Evolutionary conservation across 2,888 invertebrate species (phyloP).

Genomic region (Platycheirus rosarum): DNA sequence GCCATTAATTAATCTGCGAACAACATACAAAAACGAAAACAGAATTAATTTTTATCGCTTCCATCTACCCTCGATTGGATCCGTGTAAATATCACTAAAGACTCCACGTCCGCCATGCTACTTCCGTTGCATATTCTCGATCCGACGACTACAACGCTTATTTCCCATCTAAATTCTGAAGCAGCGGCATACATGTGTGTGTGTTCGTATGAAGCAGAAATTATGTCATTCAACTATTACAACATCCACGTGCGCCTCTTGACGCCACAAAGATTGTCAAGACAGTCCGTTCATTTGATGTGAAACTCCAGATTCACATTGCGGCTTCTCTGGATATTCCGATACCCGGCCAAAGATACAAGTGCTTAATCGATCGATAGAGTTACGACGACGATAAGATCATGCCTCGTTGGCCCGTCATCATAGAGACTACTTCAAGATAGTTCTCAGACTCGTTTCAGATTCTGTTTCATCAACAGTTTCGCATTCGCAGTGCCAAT

Average conservation of each 20-base stretch:
- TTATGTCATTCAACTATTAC: conserved; percentile 70
- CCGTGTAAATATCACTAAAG: conserved; percentile 27
- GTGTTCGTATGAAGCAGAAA: not conserved
- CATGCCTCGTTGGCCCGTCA: conserved; percentile 28
- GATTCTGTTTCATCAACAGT: conserved; percentile 1
- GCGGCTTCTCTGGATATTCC: not conserved
- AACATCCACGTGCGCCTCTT: conserved; percentile 64
- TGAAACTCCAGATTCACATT: conserved; percentile 37
- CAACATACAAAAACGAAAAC: conserved; percentile 28
- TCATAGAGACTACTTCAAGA: conserved; percentile 17
- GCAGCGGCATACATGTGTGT: conserved; percentile 4
- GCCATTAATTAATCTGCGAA: conserved; percentile 52
- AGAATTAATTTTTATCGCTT: conserved; percentile 32
- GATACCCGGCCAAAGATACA: not conserved
- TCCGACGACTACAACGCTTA: not conserved
- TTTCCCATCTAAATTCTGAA: not conserved
- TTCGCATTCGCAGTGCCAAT: conserved; percentile 27
- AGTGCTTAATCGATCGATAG: conserved; percentile 16
- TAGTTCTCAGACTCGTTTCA: conserved; percentile 14
- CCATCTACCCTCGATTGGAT: conserved; percentile 38
- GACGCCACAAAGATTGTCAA: conserved; percentile 31
- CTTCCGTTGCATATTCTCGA: conserved; percentile 40
- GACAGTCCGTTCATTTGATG: conserved; percentile 29
- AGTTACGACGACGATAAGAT: conserved; percentile 20
- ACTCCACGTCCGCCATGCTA: conserved; percentile 4